phyloP scores from a whole-genome alignment of 2,113 vertebrate species.

The Atractosteus spatula region DNA sequence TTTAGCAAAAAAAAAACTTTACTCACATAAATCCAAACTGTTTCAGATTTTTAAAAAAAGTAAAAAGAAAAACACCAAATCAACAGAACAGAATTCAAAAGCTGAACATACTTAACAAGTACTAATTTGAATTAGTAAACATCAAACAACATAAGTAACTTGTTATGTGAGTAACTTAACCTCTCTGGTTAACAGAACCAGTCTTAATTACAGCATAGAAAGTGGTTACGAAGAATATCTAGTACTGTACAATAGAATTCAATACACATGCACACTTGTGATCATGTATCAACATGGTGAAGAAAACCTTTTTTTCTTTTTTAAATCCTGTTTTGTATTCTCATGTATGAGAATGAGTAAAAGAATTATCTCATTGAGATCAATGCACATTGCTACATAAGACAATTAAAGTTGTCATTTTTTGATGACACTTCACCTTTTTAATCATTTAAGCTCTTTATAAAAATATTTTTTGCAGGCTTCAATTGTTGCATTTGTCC shows the following conservation, averaged over 20 bases:
- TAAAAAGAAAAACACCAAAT: conserved; percentile 64
- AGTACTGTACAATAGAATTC: conserved; percentile 91
- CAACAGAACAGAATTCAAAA: conserved; percentile 66
- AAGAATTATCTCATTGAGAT: conserved; percentile 99
- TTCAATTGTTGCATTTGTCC: conserved; percentile 90
- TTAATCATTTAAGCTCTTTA: conserved; percentile 79
- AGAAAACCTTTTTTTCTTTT: conserved; percentile 84
- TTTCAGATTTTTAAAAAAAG: conserved; percentile 54
- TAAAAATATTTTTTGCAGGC: conserved; percentile 78
- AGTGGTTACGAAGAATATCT: conserved; percentile 89
- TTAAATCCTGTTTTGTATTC: conserved; percentile 93
- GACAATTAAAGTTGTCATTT: conserved; percentile 92
- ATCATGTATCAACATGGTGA: conserved; percentile 97
- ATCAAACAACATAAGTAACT: conserved; percentile 76
- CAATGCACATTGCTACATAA: conserved; percentile 99
- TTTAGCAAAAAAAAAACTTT: conserved; percentile 61
- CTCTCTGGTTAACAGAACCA: conserved; percentile 78
- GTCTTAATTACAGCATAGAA: conserved; percentile 82
- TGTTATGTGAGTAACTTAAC: conserved; percentile 71
- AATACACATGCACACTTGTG: conserved; percentile 95
- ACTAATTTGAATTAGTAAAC: conserved; percentile 90
- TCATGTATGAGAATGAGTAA: conserved; percentile 99
- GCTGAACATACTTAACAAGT: conserved; percentile 82
- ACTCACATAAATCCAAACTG: conserved; percentile 77
- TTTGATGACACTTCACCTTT: conserved; percentile 83